A percentile compares a stretch with the other conserved stretches of the same genome.
Conservation (phyloP, 2,113 vertebrate genomes). For the Geococcyx californianus region DNA sequence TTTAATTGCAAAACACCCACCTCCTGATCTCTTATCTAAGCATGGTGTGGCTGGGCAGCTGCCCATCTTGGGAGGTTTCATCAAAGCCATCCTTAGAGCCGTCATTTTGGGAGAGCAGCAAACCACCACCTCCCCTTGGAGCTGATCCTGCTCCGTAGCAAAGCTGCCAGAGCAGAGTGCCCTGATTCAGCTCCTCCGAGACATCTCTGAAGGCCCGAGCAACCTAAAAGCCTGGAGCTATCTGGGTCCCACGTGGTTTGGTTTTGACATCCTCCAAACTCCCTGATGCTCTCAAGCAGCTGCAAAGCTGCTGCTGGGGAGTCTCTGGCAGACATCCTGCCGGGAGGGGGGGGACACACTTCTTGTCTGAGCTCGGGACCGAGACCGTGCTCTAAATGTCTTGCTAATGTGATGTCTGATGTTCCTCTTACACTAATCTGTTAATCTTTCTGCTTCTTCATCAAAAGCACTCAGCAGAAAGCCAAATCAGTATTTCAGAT, state of each 20-base stretch:
- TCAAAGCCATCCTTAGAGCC: neutral
- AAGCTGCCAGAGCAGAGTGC: neutral
- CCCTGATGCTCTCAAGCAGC: neutral
- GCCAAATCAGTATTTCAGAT: neutral
- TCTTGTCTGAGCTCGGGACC: neutral
- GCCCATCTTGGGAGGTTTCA: neutral
- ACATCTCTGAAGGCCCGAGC: neutral
- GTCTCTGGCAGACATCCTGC: neutral
- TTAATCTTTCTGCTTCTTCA: conserved; percentile 26
- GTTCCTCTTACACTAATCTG: conserved; percentile 18
- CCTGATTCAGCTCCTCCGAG: neutral
- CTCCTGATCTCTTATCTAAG: neutral
- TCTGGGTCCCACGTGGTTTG: neutral
- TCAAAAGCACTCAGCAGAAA: conserved; percentile 22
- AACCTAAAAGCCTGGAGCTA: conserved; percentile 48
- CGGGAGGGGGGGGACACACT: neutral
- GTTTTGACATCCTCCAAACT: neutral
- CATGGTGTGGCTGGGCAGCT: neutral
- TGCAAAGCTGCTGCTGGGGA: conserved; percentile 1
- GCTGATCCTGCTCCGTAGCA: rapidly evolving
- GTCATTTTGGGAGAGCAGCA: neutral
- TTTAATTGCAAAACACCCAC: neutral
- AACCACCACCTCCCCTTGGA: neutral
- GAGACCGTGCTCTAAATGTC: neutral
- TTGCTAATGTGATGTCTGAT: conserved; percentile 12